phyloP scores from a whole-genome alignment of 1,140 invertebrate genomes.

The Ctenoplectra terminalis region DNA sequence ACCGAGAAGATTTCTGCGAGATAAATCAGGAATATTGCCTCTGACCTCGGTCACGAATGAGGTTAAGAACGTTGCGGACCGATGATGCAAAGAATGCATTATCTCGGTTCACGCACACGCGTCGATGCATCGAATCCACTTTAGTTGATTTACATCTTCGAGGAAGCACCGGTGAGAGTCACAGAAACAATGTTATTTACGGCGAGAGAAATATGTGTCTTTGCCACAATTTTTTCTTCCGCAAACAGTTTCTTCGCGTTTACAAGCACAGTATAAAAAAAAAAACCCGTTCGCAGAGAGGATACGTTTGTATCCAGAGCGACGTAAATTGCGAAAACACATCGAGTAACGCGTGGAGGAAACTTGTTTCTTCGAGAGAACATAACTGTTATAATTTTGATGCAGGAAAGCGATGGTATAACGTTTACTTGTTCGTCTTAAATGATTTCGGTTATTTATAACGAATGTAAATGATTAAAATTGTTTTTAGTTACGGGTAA shows the following conservation, averaged over 20 bases:
- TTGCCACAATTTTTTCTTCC: not conserved
- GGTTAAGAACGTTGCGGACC: slow-evolving; percentile 40
- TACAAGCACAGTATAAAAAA: not conserved
- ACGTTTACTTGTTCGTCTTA: too few species aligned
- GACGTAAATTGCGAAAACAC: not conserved
- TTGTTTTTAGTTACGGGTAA: too few species aligned
- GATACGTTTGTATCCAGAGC: not conserved
- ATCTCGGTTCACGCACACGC: slow-evolving; percentile 25
- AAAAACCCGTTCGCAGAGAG: too few species aligned
- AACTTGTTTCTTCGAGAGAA: too few species aligned
- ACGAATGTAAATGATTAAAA: too few species aligned
- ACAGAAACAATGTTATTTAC: not conserved
- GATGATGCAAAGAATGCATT: slow-evolving; percentile 58
- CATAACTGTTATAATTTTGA: too few species aligned
- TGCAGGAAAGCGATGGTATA: too few species aligned
- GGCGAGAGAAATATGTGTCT: not conserved
- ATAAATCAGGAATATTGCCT: slow-evolving; percentile 53
- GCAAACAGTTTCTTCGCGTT: not conserved
- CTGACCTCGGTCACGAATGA: slow-evolving; percentile 55
- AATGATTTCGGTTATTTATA: too few species aligned
- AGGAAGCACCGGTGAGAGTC: not conserved
- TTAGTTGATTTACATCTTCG: slow-evolving; percentile 15
- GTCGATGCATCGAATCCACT: slow-evolving; percentile 3
- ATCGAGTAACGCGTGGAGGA: not conserved
- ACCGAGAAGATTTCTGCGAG: slow-evolving; percentile 33